Percentiles rank a stretch among this genome's conserved stretches.
These are phyloP conservation scores for Habropoda laboriosa DNA, from an alignment of 1,140 invertebrate species.

Conservation along the genomic window DNA sequence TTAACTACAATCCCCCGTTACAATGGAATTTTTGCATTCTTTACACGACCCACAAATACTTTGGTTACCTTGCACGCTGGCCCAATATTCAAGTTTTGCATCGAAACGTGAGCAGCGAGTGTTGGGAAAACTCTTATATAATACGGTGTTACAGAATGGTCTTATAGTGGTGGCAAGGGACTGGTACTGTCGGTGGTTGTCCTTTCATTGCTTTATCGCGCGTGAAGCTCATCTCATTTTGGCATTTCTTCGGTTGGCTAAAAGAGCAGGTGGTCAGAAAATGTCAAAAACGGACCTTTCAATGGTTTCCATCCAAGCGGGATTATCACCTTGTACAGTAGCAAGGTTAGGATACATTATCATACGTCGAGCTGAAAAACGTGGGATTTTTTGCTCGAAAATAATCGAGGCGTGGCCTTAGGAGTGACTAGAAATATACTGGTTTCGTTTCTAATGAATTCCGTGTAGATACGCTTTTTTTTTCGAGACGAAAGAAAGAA, in stretches of 20 bases:
- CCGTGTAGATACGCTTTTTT: not conserved
- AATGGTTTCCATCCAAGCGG: not conserved
- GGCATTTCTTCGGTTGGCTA: not conserved
- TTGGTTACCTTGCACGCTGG: not conserved
- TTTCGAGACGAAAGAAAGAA: not conserved
- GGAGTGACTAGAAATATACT: not conserved
- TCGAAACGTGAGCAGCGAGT: not conserved
- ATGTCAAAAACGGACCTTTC: conserved; percentile 18
- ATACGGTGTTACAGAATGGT: not conserved
- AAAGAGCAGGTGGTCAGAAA: not conserved
- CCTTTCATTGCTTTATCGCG: not conserved
- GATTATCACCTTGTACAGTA: not conserved
- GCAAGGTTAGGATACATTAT: not conserved
- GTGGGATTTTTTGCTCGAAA: not conserved
- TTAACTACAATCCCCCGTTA: conserved; percentile 55
- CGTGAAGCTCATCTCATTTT: not conserved
- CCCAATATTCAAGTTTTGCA: not conserved
- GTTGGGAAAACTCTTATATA: not conserved
- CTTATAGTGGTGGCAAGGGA: not conserved
- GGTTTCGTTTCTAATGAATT: conserved; percentile 2
- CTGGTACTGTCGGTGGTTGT: not conserved
- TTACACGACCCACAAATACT: not conserved
- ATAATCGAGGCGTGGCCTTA: conserved; percentile 16
- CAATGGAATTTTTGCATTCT: not conserved
- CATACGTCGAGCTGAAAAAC: not conserved